phyloP scores from a whole-genome alignment of 1,140 invertebrate species.

The Berghia stephanieae region DNA sequence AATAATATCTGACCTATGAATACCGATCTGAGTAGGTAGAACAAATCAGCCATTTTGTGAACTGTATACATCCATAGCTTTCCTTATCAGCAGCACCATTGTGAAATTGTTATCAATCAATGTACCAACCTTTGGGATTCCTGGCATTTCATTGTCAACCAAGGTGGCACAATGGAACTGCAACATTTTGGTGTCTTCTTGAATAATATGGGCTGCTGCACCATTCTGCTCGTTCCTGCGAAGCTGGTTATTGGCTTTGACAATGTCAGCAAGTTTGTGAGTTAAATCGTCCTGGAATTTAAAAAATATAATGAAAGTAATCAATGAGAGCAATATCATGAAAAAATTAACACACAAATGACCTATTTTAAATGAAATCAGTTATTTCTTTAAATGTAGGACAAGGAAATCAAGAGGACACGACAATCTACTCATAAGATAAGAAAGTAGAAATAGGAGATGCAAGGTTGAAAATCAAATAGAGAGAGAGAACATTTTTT shows the following conservation, averaged over 20 bases:
- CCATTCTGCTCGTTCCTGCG: constrained; percentile 93
- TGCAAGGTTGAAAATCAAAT: no score
- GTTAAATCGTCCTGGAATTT: constrained; percentile 92
- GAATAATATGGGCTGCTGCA: constrained; percentile 94
- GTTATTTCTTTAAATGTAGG: no score
- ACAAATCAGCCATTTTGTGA: no score
- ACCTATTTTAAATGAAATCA: no score
- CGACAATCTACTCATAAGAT: no score
- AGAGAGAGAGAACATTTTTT: no score
- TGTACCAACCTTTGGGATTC: constrained; percentile 80
- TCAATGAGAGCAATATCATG: no score
- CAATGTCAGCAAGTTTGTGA: constrained; percentile 98
- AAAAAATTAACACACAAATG: no score
- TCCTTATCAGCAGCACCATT: not conserved
- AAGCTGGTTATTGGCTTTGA: constrained; percentile 98
- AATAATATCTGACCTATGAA: no score
- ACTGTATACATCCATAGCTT: not conserved
- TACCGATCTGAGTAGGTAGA: no score
- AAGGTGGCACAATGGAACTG: constrained; percentile 99
- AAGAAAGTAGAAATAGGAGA: no score
- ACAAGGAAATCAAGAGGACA: no score
- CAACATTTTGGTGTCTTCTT: constrained; percentile 97
- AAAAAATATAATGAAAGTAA: not conserved
- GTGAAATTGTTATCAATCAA: not conserved
- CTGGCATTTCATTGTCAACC: constrained; percentile 98